Evolutionary conservation across 1,140 invertebrate species (phyloP).

Genomic region (Eueides isabella): DNA sequence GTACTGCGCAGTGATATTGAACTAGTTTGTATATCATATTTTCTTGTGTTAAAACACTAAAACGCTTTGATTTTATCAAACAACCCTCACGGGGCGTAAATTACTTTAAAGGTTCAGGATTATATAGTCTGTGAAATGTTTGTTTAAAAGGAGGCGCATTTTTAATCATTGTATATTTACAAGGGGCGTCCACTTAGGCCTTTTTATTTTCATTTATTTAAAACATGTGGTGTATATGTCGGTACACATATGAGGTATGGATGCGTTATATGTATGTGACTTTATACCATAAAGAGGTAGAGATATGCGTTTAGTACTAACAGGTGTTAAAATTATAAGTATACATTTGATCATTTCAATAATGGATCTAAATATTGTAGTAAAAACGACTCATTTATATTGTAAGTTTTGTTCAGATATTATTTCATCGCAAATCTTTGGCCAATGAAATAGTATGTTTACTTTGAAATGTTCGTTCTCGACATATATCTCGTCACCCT

Average conservation of each 20-base stretch:
- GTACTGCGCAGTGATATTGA: not conserved
- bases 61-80: not conserved
- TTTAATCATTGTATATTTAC: conserved; percentile 9
- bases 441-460: too few species aligned
- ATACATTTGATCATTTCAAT: too few species aligned
- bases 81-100: not conserved
- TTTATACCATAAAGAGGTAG: too few species aligned
- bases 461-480: too few species aligned
- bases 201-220: conserved; percentile 6
- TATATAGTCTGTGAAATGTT: not conserved
- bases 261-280: not conserved
- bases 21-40: not conserved
- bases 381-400: too few species aligned
- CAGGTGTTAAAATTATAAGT: too few species aligned
- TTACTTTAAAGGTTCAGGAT: not conserved
- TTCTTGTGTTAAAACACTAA: not conserved
- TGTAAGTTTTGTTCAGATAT: too few species aligned
- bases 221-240: not conserved
- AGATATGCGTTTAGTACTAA: not conserved
- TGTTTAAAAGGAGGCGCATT: conserved; percentile 4
- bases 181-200: not conserved
- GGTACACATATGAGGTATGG: not conserved
- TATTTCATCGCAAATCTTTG: too few species aligned
- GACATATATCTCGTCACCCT: too few species aligned
- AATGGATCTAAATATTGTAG: too few species aligned